phyloP scores from a whole-genome alignment of 1,140 invertebrate genomes.

The Branchinecta lynchi region DNA sequence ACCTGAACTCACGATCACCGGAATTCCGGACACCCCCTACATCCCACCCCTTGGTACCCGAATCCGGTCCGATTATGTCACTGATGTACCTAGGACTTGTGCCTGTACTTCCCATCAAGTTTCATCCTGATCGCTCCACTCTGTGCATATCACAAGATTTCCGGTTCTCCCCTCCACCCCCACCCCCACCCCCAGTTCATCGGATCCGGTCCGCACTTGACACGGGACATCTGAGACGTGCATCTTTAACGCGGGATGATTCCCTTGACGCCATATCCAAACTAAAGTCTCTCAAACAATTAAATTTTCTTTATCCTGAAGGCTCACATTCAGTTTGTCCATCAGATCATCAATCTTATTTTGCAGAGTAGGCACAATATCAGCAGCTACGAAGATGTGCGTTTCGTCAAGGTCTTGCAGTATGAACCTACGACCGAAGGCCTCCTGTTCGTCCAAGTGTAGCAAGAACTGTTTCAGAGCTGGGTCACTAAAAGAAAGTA shows the following conservation, averaged over 20 bases:
- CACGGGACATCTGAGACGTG: too few relatives aligned
- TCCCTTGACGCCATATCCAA: conserved; percentile 39
- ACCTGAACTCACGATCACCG: too few relatives aligned
- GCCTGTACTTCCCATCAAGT: too few relatives aligned
- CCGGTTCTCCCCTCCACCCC: too few relatives aligned
- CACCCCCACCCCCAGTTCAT: too few relatives aligned
- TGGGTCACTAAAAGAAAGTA: conserved; percentile 59
- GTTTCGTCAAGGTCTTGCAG: conserved; percentile 90
- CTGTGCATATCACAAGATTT: too few relatives aligned
- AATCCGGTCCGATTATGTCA: too few relatives aligned
- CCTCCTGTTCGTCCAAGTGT: conserved; percentile 85
- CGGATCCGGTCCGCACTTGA: too few relatives aligned
- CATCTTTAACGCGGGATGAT: conserved; percentile 56
- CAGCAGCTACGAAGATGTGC: conserved; percentile 79
- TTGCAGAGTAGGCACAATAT: conserved; percentile 77
- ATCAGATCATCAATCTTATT: conserved; percentile 85
- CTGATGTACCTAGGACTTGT: too few relatives aligned
- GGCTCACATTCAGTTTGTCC: conserved; percentile 81
- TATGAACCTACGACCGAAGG: conserved; percentile 86
- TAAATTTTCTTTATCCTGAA: conserved; percentile 49
- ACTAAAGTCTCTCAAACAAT: neutral
- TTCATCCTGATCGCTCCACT: too few relatives aligned
- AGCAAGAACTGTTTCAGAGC: conserved; percentile 99
- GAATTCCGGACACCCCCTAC: too few relatives aligned
- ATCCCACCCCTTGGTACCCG: too few relatives aligned